Evolutionary conservation across 30 jellyfish, hydroid and myxozoan genomes (phyloP).

Genomic region (Clytia hemisphaerica): DNA sequence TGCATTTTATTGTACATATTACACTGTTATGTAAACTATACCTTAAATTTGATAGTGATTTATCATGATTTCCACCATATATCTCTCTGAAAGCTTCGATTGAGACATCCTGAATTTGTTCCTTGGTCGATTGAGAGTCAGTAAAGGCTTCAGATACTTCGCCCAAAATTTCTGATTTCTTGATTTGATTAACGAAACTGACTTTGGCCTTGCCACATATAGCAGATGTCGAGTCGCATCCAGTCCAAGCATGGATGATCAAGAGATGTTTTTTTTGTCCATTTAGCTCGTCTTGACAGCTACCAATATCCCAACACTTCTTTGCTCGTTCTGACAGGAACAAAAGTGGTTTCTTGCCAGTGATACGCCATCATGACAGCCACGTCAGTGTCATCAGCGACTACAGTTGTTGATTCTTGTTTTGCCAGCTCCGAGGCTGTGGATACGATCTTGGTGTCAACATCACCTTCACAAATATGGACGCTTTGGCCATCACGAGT

Average conservation of each 20-base stretch:
- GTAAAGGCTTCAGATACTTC: constrained; percentile 23
- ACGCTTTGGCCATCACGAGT: constrained; percentile 24
- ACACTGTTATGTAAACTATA: too few species aligned
- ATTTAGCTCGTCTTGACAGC: constrained; percentile 21
- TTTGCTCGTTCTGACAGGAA: constrained; percentile 5
- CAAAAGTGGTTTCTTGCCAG: constrained; percentile 29
- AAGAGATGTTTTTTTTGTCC: constrained; percentile 28
- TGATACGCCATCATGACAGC: constrained; percentile 25
- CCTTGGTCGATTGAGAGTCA: constrained; percentile 23
- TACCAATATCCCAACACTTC: constrained; percentile 16
- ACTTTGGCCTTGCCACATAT: constrained; percentile 27
- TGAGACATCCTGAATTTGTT: constrained; percentile 31
- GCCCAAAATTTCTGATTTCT: constrained; percentile 29
- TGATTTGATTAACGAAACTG: constrained; percentile 23
- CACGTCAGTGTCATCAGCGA: constrained; percentile 38
- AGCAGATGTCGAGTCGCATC: constrained; percentile 53
- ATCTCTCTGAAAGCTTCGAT: constrained; percentile 22
- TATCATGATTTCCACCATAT: constrained; percentile 35
- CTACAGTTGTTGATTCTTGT: background rate
- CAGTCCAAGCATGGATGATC: constrained; percentile 11
- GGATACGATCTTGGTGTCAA: constrained; percentile 37
- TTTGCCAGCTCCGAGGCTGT: constrained; percentile 26
- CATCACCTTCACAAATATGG: constrained; percentile 20
- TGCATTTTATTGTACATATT: too few species aligned
- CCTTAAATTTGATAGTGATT: constrained; percentile 4